Evolutionary conservation across 1,140 invertebrate species (phyloP), one percentile per base, ranked within the genome.

Genomic region (Plectrocnemia conspersa): DNA sequence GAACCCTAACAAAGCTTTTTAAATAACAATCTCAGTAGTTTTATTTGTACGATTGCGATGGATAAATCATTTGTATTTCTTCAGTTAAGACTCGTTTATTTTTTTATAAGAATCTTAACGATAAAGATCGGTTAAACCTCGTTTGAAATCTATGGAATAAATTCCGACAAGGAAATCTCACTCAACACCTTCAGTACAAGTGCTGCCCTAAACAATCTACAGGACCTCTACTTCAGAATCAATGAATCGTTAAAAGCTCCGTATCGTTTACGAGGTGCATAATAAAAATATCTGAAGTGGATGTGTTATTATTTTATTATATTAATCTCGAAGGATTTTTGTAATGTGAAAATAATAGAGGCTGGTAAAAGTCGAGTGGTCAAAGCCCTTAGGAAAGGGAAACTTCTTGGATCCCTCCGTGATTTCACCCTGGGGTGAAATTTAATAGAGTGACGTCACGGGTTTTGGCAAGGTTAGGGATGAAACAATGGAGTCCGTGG

Each of bases 341-440:
- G 45, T 56, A 56, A 56, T 53, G 32, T 47, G 42, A 56, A 59
- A 59, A 59, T 59, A 59, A 59, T 56, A 48, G 44, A 22, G 21
- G 41, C n/a, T n/a, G n/a, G n/a, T n/a, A n/a, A n/a, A n/a, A 47
- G 23, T 61, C 54, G 59, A 61, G 59, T 61, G 50, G 54, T 61
- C 46, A 60, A n/a, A n/a, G 54, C 38, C 5, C 29, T 27, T 42
- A n/a, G n/a, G 21, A 46, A 46, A 53, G 32, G 52, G 46, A 46
- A 44, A 42, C 22, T 50, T 27, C 16, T 50, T 50, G 36, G 41
- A 38, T 10, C 18, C 21, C 29, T 36, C 29, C 16, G 29, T n/a
- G n/a, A n/a, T n/a, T n/a, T n/a, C n/a, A n/a, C n/a, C 11, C 7
- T 35, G 45, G 23, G 56, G 33, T 42, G 22, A 35, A 9, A 44